Conservation (phyloP, 2,888 invertebrate species). For the Aquatica leii region DNA sequence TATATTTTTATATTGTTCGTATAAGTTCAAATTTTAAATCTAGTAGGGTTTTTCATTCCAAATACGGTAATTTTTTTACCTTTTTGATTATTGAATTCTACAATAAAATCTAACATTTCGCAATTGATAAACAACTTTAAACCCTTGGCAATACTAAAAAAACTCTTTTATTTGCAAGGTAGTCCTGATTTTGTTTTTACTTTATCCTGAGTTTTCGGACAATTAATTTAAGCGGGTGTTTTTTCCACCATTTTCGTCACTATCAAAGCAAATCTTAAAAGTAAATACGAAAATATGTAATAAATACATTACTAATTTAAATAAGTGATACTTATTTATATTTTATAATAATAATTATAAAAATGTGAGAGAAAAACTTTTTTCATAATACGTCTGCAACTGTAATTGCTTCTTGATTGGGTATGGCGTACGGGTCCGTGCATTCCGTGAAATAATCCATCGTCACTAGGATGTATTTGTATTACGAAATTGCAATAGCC, state of each 20-base stretch:
- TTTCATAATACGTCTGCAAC: no score
- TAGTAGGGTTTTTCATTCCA: background rate
- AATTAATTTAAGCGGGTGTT: background rate
- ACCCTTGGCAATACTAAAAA: background rate
- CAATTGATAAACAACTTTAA: background rate
- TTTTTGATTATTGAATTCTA: background rate
- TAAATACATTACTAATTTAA: background rate
- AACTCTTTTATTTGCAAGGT: background rate
- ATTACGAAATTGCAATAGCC: no score
- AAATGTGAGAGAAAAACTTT: no score
- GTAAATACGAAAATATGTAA: no score
- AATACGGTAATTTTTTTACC: background rate
- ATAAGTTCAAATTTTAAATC: background rate
- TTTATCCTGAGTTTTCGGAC: background rate
- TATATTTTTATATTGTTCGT: no score
- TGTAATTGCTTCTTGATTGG: no score
- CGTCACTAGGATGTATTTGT: no score
- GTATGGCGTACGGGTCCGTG: no score
- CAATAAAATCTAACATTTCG: no score
- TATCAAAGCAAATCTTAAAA: background rate
- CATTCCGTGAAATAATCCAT: no score
- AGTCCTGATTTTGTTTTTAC: background rate
- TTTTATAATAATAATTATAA: no score
- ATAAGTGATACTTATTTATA: background rate
- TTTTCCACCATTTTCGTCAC: background rate